Percentiles rank a stretch among this genome's conserved stretches.
These are phyloP conservation scores for Edolisoma coerulescens DNA, from an alignment of 2,113 vertebrate genomes.

Conservation along the genomic window DNA sequence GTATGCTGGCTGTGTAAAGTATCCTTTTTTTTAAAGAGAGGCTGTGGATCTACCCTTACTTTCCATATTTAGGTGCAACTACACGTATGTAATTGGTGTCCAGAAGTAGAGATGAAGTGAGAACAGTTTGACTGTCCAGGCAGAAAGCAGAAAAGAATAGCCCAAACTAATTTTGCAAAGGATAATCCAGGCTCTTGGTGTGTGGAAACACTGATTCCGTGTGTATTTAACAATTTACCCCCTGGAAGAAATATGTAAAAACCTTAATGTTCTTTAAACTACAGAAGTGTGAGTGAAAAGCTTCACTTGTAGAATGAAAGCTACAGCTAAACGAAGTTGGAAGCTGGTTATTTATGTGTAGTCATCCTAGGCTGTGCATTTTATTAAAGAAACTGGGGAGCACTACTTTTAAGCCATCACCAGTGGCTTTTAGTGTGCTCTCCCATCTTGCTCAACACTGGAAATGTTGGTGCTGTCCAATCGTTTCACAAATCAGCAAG, in stretches of 20 bases:
- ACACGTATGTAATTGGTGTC: accelerated
- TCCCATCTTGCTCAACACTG: neutral
- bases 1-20: neutral
- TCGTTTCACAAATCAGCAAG: neutral
- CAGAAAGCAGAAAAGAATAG: neutral
- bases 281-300: neutral
- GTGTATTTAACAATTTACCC: neutral
- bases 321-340: neutral
- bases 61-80: neutral
- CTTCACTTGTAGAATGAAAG: neutral
- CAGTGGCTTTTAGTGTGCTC: neutral
- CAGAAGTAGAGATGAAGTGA: neutral
- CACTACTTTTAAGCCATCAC: neutral
- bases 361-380: neutral
- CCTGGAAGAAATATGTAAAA: neutral
- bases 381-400: neutral
- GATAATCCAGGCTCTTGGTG: neutral
- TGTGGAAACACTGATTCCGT: neutral
- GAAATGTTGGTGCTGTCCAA: neutral
- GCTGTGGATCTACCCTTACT: neutral
- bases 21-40: neutral
- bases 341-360: neutral
- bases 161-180: neutral
- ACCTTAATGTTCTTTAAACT: neutral
- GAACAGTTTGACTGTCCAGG: neutral